Base-by-base conservation (phyloP, 2,113 vertebrate genomes). In the Lucifuga dentata region DNA sequence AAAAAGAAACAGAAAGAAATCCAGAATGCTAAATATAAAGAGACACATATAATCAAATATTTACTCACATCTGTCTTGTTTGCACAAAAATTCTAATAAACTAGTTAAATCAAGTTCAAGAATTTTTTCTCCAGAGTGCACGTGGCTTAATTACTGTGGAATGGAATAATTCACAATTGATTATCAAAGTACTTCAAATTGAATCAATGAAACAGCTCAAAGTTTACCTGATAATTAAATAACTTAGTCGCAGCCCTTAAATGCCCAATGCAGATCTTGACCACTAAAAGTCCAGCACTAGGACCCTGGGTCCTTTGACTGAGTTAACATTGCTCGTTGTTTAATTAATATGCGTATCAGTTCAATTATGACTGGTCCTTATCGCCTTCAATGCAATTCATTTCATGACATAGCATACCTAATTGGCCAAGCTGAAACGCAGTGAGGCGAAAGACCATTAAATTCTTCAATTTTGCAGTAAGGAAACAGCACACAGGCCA, bases 271-370 rank as follows among this genome's bases (percentile, higher is more conserved):
- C 15, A 57, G 48, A 53, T 57, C 45, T 21, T 40, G 21, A 43
- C 21, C 20, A 26, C n/a, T 5, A 45, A 2, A 0, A 57, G 44
- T 49, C 60, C 32, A 49, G 74, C 83, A 67, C 52, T 85, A 74
- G 77, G 72, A 86, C 78, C 80, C 65, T 58, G 75, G 11, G 51
- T 65, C 39, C 41, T 19, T 21, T 83, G 84, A 46, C 78, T 80
- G 64, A 85, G 21, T 86, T 82, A 78, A 68, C 33, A 35, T 45
- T 0, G 9, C 55, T 69, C 76, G 76, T 80, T 81, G 74, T 81
- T 89, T 81, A 84, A 84, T 88, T 86, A 85, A 87, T 78, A 59
- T 78, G 79, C 83, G 76, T 65, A 74, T 68, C 72, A 87, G 67
- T 75, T 86, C 66, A 80, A 80, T 88, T 86, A 86, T 85, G 65